Evolutionary conservation across 37 sponge, comb jelly and placozoan genomes (phyloP).

Genomic region (Amphimedon queenslandica): DNA sequence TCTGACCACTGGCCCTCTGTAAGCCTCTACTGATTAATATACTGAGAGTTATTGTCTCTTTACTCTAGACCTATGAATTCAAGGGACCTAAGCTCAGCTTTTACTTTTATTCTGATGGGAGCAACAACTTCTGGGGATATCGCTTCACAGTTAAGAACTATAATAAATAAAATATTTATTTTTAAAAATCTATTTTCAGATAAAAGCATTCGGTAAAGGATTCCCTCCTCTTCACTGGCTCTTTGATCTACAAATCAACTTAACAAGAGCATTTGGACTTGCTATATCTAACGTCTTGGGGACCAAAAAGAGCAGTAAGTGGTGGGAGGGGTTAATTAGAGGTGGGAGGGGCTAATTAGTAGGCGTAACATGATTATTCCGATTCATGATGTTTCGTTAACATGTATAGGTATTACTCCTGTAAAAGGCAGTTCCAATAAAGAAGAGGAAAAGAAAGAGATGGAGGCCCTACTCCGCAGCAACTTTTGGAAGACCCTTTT

Average conservation of each 20-base stretch:
- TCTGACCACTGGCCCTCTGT: conserved; percentile 62
- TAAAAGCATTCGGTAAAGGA: conserved; percentile 60
- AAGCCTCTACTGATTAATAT: too few species aligned
- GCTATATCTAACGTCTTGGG: conserved; percentile 35
- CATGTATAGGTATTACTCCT: not conserved
- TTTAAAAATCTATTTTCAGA: too few species aligned
- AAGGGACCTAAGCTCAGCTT: conserved; percentile 59
- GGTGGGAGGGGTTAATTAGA: too few species aligned
- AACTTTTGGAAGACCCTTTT: conserved; percentile 84
- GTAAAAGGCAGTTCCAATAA: not conserved
- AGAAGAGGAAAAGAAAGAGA: conserved; percentile 37
- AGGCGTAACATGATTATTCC: too few species aligned
- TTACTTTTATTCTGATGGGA: conserved; percentile 67
- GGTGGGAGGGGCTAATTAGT: too few species aligned
- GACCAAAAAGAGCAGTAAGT: too few species aligned
- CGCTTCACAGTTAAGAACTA: conserved; percentile 71
- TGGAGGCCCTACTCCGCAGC: conserved; percentile 43
- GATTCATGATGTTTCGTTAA: too few species aligned
- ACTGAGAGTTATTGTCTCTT: too few species aligned
- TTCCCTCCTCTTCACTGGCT: conserved; percentile 47
- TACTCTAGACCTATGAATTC: conserved; percentile 44
- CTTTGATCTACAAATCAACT: conserved; percentile 66
- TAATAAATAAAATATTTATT: not conserved
- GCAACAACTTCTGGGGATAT: conserved; percentile 83
- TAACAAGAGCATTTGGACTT: conserved; percentile 60